Base-by-base conservation (phyloP, 2,888 invertebrate species). In the Globia sparganii region DNA sequence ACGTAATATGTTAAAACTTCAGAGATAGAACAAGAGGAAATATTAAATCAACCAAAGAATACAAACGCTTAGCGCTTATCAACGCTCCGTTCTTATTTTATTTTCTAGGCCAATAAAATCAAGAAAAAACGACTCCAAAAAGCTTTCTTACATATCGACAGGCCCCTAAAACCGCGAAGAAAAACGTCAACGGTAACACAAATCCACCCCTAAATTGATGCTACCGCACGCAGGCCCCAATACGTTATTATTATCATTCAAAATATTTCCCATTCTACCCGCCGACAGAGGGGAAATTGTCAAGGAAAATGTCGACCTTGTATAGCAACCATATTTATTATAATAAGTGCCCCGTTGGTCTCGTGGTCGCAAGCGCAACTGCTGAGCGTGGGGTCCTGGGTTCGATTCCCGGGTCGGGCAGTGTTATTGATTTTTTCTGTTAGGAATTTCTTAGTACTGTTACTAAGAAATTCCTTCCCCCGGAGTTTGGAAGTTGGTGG, bases 181-280 rank as follows among this genome's bases (percentile, higher is more conserved):
- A 80, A 88, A 89, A 89, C 87, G 91, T 93, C 93, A 92, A 87
- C 91, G 89, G 84, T 81, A 85, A 86, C 84, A 88, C 89, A 92
- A 93, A 93, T 90, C 92, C 87, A 74, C 91, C 94, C 94, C 93
- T 94, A 93, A 94, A 94, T 93, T 91, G 92, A 92, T 91, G 91
- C 92, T 93, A 92, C 94, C 94, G 93, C 92, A 91, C 87, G 67
- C 75, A 80, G 70, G 61, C 65, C 79, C 91, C 92, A 92, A 94
- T 93, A 93, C 93, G 90, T 94, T 93, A 94, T 94, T 94, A 93
- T 93, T 92, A 91, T 91, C 90, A 91, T 92, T 89, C 84, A 87
- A 88, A 87, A 88, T 90, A 89, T 92, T 91, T 88, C 81, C 87
- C 83, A 90, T 93, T 91, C 93, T 81, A 80, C 82, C 87, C 91